Evolutionary conservation across 2,888 invertebrate genomes (phyloP).

Genomic region (Eretmocerus hayati): DNA sequence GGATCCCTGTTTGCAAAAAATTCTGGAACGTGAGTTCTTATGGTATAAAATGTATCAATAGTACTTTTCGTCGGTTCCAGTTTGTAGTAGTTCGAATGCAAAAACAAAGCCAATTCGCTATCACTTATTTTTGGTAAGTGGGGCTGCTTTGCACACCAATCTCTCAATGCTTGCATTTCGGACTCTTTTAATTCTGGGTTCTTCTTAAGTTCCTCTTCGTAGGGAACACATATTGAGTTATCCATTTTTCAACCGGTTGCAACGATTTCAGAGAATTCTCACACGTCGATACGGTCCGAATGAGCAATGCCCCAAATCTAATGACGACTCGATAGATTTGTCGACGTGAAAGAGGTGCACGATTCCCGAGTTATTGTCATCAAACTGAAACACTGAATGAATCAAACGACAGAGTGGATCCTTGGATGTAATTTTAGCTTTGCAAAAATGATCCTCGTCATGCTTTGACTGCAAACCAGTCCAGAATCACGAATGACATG

Average conservation of each 20-base stretch:
- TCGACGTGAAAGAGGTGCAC: no score
- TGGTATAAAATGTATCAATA: constrained; percentile 62
- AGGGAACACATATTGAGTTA: constrained; percentile 21
- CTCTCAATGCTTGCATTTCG: constrained; percentile 55
- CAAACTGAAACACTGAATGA: no score
- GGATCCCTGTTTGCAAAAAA: constrained; percentile 45
- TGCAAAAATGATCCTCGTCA: no score
- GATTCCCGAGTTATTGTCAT: no score
- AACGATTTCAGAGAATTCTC: background rate
- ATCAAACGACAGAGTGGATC: no score
- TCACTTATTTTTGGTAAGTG: constrained; percentile 58
- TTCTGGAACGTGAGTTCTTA: constrained; percentile 57
- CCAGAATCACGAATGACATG: no score
- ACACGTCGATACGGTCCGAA: background rate
- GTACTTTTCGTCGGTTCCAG: constrained; percentile 63
- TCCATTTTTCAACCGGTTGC: background rate
- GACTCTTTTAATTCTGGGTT: constrained; percentile 56
- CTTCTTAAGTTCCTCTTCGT: constrained; percentile 56
- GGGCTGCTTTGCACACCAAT: constrained; percentile 63
- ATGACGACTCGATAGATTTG: background rate
- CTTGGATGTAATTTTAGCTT: no score
- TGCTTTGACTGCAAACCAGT: no score
- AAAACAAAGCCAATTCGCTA: constrained; percentile 57
- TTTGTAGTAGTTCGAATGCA: constrained; percentile 63
- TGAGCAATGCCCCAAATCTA: background rate